These are phyloP conservation scores for Marmota flaviventris DNA, from an alignment of 2,113 vertebrate species.

Conservation along the genomic window DNA sequence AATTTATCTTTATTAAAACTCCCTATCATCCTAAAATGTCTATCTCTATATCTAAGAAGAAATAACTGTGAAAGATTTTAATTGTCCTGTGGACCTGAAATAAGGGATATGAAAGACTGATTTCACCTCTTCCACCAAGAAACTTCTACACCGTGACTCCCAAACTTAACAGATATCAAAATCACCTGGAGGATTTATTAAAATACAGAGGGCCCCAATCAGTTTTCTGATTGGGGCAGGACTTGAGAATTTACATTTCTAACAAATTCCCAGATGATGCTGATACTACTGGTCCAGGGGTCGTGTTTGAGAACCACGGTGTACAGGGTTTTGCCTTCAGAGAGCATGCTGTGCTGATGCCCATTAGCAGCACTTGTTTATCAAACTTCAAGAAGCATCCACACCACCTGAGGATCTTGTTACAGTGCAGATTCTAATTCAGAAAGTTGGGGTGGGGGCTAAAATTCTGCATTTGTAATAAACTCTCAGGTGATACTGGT, in stretches of 20 bases:
- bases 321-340: background rate
- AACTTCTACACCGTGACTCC: background rate
- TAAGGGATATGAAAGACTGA: background rate
- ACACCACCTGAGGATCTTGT: background rate
- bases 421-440: background rate
- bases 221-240: background rate
- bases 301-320: background rate
- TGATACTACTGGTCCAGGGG: background rate
- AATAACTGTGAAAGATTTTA: background rate
- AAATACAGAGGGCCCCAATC: background rate
- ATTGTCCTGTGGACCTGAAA: background rate
- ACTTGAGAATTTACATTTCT: background rate
- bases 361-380: background rate
- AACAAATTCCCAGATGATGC: background rate
- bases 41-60: background rate
- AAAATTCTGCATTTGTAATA: background rate
- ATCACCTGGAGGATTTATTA: background rate
- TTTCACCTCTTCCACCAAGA: background rate
- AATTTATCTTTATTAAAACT: background rate
- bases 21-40: background rate
- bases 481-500: background rate
- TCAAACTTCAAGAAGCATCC: background rate
- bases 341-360: background rate
- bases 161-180: background rate
- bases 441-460: background rate